A percentile compares a stretch with the other conserved stretches of the same genome.
phyloP scores from a whole-genome alignment of 2,888 invertebrate species.

The Ectemnius continuus region DNA sequence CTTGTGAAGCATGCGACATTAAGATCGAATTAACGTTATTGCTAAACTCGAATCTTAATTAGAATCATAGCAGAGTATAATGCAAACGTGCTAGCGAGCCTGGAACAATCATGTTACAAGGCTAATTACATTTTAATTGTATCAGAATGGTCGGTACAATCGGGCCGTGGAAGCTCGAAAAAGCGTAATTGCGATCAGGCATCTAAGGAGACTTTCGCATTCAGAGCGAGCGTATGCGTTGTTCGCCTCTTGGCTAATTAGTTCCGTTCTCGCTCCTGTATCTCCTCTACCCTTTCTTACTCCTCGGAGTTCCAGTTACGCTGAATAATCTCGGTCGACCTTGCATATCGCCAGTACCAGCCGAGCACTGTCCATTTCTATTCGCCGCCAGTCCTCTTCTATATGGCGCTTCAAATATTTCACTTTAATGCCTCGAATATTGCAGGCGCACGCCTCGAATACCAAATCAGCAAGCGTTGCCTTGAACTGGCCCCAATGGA shows the following conservation, averaged over 20 bases:
- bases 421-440: too few relatives aligned
- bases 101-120: background rate
- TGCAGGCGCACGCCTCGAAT: too few relatives aligned
- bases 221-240: background rate
- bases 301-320: background rate
- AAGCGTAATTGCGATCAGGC: constrained; percentile 2
- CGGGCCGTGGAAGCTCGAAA: constrained; percentile 5
- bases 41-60: constrained; percentile 25
- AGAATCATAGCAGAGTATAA: constrained; percentile 22
- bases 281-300: background rate
- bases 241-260: constrained; percentile 2
- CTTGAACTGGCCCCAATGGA: too few relatives aligned
- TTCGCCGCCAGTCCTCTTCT: too few relatives aligned
- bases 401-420: too few relatives aligned
- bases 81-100: background rate
- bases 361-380: too few relatives aligned
- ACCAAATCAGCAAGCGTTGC: too few relatives aligned
- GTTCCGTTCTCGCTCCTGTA: background rate
- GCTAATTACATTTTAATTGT: constrained; percentile 42
- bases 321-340: constrained; percentile 21
- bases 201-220: background rate
- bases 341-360: too few relatives aligned
- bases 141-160: background rate
- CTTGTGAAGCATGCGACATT: background rate
- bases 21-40: background rate